Base-by-base conservation (phyloP, 2,888 invertebrate species). In the Callyntrura guangdongensis region DNA sequence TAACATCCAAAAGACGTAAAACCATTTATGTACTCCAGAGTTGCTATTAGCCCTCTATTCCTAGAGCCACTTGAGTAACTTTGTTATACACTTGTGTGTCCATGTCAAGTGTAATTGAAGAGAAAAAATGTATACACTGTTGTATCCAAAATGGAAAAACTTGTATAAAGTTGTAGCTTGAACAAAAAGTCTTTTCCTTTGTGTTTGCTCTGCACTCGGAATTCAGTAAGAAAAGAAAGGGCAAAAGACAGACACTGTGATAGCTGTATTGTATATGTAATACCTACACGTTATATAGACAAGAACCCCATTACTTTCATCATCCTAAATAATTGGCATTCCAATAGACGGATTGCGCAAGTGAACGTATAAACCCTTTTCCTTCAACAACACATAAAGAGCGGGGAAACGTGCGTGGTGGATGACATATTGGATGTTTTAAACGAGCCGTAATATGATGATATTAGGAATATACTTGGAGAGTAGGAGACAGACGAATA, bases 31-130 rank as follows among this genome's bases (percentile, higher is more conserved):
- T 72, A n/a, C 72, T 72, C 45, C 69, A 69, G 56, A 69, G 45
- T 83, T 69, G 47, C 20, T 84, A 59, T 84, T n/a, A 67, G 47
- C 47, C 79, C 27, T n/a, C 79, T 79, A 79, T 79, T 77, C 64
- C 77, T 79, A 64, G 86, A 86, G 49, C 77, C 86, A 86, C 86
- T 86, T 86, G 86, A 86, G 49, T 9, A 79, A 86, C 81, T 79
- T 67, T 79, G 81, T n/a, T n/a, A n/a, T 22, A 56, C 86, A 86
- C 79, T 86, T 86, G 86, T 85, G 72, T 79, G 86, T 86, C 61
- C 64, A 81, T 81, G 87, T 87, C 87, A 86, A 86, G 79, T 87
- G 86, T 45, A 79, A 49, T 53, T 27, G 45, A 67, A 53, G 25
- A 86, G 14, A 17, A 11, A 11, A n/a, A 53, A 8, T n/a, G n/a